A percentile compares a stretch with the other conserved stretches of the same genome.
These are phyloP conservation scores for Zapus hudsonius DNA, from an alignment of 2,113 vertebrate species.

Conservation along the genomic window DNA sequence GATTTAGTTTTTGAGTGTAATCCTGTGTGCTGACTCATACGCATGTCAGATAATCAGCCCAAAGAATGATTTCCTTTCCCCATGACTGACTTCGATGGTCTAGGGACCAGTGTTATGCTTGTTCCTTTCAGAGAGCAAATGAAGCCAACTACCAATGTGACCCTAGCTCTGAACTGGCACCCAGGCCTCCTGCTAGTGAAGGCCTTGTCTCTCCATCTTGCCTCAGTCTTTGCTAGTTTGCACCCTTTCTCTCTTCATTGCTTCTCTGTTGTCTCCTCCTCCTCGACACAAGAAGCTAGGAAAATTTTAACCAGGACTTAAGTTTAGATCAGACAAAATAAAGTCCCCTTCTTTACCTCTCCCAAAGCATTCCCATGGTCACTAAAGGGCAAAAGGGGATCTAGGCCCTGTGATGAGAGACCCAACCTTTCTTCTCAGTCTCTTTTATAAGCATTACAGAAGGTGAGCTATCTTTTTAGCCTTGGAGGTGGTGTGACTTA, in stretches of 20 bases:
- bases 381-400: background rate
- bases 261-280: background rate
- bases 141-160: background rate
- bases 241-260: background rate
- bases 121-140: background rate
- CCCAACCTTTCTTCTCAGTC: background rate
- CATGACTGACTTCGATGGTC: background rate
- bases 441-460: background rate
- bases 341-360: background rate
- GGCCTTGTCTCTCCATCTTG: background rate
- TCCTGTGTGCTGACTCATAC: background rate
- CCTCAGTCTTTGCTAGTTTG: background rate
- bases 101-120: background rate
- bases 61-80: slow-evolving; percentile 13
- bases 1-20: background rate
- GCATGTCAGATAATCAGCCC: background rate
- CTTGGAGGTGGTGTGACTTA: background rate
- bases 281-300: background rate
- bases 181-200: accelerated
- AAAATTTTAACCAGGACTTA: background rate
- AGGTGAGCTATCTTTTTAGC: background rate
- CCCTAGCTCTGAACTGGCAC: background rate
- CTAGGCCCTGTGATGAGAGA: background rate
- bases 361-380: background rate
- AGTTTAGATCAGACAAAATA: background rate